phyloP scores from a whole-genome alignment of 2,113 vertebrate genomes.

The Ammodramus savannarum region DNA sequence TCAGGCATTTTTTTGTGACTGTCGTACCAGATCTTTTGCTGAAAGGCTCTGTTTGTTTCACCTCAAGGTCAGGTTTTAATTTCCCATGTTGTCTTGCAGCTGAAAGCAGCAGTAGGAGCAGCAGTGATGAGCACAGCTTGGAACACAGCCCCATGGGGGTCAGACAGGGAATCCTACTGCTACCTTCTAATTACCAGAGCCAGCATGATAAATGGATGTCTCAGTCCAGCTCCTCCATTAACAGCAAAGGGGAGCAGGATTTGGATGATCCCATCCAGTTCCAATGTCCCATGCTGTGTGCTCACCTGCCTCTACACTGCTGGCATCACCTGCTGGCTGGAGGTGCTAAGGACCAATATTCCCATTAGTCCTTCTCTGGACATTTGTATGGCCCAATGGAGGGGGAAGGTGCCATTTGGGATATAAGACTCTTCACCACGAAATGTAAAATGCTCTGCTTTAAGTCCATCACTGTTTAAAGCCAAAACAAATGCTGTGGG shows the following conservation, averaged over 20 bases:
- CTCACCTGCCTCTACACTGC: not conserved
- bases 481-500: not conserved
- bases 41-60: not conserved
- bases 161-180: not conserved
- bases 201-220: not conserved
- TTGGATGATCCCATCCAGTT: not conserved
- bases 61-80: not conserved
- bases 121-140: not conserved
- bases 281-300: not conserved
- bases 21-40: not conserved
- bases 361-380: not conserved
- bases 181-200: not conserved
- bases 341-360: fast-evolving
- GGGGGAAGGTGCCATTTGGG: not conserved
- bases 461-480: not conserved
- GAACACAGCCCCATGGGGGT: not conserved
- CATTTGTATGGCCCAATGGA: not conserved
- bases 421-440: not conserved
- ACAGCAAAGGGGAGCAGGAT: not conserved
- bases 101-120: not conserved
- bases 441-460: not conserved
- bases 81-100: not conserved
- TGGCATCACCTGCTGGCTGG: not conserved
- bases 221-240: not conserved
- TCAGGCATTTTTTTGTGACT: not conserved